Evolutionary conservation across 2,113 vertebrate genomes (phyloP).

Genomic region (Gobiocypris rarus): DNA sequence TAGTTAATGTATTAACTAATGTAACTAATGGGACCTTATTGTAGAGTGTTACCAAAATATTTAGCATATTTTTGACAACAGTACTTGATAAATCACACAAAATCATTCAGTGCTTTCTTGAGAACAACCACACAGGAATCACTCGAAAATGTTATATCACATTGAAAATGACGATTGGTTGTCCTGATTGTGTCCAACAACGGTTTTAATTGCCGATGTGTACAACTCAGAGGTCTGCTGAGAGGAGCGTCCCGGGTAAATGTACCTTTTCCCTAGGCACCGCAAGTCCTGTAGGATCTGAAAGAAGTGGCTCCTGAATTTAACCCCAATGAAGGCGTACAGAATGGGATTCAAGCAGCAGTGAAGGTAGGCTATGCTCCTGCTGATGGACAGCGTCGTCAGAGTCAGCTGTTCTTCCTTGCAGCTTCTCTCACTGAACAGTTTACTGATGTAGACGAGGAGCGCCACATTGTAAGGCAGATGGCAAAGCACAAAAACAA

Average conservation of each 20-base stretch:
- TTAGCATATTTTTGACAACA: too few relatives aligned
- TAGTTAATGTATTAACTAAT: neutral
- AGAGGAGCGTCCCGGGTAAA: slow-evolving; percentile 64
- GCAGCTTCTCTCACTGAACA: slow-evolving; percentile 76
- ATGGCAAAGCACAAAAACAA: slow-evolving; percentile 85
- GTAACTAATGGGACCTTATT: neutral
- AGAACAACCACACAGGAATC: neutral
- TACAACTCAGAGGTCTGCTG: slow-evolving; percentile 73
- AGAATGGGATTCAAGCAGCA: slow-evolving; percentile 93
- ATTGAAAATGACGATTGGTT: slow-evolving; percentile 82
- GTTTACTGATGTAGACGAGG: slow-evolving; percentile 70
- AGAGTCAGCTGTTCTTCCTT: slow-evolving; percentile 54
- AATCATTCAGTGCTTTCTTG: neutral
- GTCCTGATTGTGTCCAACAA: slow-evolving; percentile 71
- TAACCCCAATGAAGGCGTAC: slow-evolving; percentile 92
- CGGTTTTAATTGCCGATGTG: slow-evolving; percentile 70
- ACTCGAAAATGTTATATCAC: neutral
- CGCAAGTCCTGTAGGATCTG: slow-evolving; percentile 80
- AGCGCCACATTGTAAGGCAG: slow-evolving; percentile 86
- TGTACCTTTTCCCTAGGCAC: slow-evolving; percentile 77
- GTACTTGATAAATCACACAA: neutral
- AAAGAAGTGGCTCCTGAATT: slow-evolving; percentile 86
- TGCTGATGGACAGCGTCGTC: slow-evolving; percentile 67
- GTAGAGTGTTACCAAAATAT: neutral
- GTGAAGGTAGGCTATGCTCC: slow-evolving; percentile 87